Conservation (phyloP, 2,113 vertebrate species). For the Pachyramphus minor region DNA sequence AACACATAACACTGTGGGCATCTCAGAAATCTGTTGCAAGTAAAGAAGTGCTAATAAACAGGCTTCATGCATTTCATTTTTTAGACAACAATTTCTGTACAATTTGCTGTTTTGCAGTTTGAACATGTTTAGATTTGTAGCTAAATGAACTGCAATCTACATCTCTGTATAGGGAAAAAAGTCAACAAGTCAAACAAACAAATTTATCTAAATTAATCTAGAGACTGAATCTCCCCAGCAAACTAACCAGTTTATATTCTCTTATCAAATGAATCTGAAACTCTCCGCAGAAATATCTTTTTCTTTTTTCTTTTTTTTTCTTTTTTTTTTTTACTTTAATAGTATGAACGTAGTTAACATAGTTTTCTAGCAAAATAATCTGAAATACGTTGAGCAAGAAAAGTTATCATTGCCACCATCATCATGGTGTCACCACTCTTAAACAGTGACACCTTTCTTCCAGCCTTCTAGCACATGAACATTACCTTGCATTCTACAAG, state of each 20-base stretch:
- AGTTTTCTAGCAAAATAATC: neutral
- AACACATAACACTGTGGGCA: neutral
- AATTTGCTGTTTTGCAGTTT: neutral
- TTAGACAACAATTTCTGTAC: neutral
- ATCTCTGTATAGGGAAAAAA: neutral
- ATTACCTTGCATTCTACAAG: neutral
- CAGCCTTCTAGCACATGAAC: neutral
- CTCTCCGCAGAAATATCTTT: neutral
- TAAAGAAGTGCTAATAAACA: neutral
- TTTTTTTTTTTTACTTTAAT: neutral
- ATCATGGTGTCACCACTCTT: neutral
- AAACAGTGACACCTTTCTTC: neutral
- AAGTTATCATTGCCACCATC: neutral
- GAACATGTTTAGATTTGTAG: neutral
- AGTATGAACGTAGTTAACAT: neutral
- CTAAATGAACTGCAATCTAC: neutral
- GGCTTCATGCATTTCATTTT: neutral
- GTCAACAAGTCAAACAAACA: neutral
- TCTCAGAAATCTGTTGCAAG: neutral
- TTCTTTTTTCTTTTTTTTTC: fast-evolving
- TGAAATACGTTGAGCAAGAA: neutral
- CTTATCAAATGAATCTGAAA: neutral
- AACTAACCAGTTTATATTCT: neutral
- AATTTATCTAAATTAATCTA: neutral
- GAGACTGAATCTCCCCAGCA: neutral